Percentiles rank a stretch among this genome's conserved stretches.
Conservation (phyloP, 2,888 invertebrate genomes). For the Amblyjoppa fuscipennis region DNA sequence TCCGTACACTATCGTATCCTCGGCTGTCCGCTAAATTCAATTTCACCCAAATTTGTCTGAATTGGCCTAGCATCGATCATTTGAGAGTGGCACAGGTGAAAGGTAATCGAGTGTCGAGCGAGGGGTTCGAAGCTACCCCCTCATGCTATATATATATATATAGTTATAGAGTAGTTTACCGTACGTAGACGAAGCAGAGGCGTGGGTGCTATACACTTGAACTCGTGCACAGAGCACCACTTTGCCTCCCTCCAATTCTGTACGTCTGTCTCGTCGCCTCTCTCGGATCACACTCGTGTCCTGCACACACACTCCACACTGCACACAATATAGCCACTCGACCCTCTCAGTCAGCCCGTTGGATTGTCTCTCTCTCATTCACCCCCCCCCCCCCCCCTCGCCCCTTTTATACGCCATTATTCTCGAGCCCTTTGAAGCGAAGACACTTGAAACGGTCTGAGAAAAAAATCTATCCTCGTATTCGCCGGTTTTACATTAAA, state of each 20-base stretch:
- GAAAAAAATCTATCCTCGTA: conserved; percentile 40
- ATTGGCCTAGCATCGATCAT: conserved; percentile 59
- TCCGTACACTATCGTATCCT: conserved; percentile 4
- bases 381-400: not conserved
- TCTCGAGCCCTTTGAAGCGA: conserved; percentile 48
- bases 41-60: conserved; percentile 46
- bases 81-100: conserved; percentile 50
- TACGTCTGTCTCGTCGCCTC: conserved; percentile 53
- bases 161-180: conserved; percentile 11
- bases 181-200: conserved; percentile 27
- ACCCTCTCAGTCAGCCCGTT: conserved; percentile 59
- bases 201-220: conserved; percentile 51
- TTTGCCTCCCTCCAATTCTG: conserved; percentile 53
- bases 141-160: conserved; percentile 16
- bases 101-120: conserved; percentile 54
- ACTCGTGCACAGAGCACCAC: conserved; percentile 64
- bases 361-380: conserved; percentile 41
- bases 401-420: not conserved
- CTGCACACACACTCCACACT: conserved; percentile 35
- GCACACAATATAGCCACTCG: conserved; percentile 42
- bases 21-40: conserved; percentile 12
- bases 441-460: conserved; percentile 39
- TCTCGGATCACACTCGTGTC: conserved; percentile 46
- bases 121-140: conserved; percentile 2
- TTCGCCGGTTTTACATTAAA: not conserved